Evolutionary conservation across 1,140 invertebrate genomes (phyloP).

Genomic region (Solenopsis invicta): DNA sequence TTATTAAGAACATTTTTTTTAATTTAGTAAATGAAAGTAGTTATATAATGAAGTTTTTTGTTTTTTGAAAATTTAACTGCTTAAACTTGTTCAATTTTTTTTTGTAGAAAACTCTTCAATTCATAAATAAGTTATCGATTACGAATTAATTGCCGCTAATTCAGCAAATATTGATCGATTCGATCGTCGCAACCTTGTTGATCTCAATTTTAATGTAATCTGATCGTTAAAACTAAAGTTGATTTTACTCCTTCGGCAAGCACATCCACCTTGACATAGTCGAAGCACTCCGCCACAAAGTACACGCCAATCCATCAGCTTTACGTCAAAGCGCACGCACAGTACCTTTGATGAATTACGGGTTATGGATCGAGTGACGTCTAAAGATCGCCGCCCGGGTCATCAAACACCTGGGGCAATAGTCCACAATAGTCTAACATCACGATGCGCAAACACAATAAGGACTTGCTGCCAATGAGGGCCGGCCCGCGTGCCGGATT

Average conservation of each 20-base stretch:
- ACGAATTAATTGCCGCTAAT: slow-evolving; percentile 12
- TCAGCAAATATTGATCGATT: neutral
- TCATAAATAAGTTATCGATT: neutral
- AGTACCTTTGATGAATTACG: slow-evolving; percentile 66
- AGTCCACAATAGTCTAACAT: slow-evolving; percentile 64
- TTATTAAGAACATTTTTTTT: too few relatives aligned
- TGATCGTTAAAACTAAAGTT: slow-evolving; percentile 42
- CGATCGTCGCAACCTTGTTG: neutral
- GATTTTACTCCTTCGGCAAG: neutral
- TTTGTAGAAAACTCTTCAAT: neutral
- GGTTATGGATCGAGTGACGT: slow-evolving; percentile 50
- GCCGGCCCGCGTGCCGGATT: slow-evolving; percentile 1
- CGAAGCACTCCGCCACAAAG: slow-evolving; percentile 25
- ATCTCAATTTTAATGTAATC: slow-evolving; percentile 14
- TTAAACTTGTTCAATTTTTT: too few relatives aligned
- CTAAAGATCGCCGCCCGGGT: slow-evolving; percentile 55
- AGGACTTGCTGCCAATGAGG: slow-evolving; percentile 41
- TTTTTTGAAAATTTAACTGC: too few relatives aligned
- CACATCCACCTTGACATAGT: slow-evolving; percentile 7
- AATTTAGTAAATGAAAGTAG: too few relatives aligned
- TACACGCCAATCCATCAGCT: slow-evolving; percentile 60
- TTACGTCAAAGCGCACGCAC: slow-evolving; percentile 62
- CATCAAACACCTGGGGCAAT: slow-evolving; percentile 65
- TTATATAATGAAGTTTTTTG: too few relatives aligned
- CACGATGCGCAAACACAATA: slow-evolving; percentile 63